A percentile compares a stretch with the other conserved stretches of the same genome.
Conservation (phyloP, 2,888 invertebrate genomes). For the Melieria crassipennis region DNA sequence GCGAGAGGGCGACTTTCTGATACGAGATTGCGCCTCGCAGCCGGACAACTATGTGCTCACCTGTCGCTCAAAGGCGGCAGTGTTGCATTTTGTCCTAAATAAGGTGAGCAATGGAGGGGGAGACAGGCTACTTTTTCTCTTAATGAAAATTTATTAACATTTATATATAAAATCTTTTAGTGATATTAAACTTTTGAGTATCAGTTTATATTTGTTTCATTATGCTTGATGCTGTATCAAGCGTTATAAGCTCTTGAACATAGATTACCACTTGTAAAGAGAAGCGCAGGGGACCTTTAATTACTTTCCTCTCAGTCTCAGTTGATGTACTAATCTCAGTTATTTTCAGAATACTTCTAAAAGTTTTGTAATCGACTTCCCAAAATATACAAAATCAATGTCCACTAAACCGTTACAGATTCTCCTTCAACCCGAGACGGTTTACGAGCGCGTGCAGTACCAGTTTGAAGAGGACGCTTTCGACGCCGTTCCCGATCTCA, state of each 20-base stretch:
- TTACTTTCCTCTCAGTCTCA: too few species aligned
- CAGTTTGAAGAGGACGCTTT: constrained; percentile 95
- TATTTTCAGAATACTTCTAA: too few species aligned
- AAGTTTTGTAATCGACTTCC: too few species aligned
- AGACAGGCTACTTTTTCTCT: background rate
- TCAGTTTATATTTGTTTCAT: too few species aligned
- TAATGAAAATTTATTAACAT: background rate
- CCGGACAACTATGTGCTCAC: constrained; percentile 96
- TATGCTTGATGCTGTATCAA: too few species aligned
- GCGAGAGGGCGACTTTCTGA: constrained; percentile 88
- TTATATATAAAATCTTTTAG: too few species aligned
- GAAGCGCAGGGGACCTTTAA: too few species aligned
- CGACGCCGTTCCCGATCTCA: constrained; percentile 91
- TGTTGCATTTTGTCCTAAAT: constrained; percentile 94
- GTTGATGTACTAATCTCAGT: too few species aligned
- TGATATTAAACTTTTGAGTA: too few species aligned
- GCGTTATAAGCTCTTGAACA: too few species aligned
- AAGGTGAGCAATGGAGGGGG: constrained; percentile 70
- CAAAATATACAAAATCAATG: too few species aligned
- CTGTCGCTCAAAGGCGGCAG: constrained; percentile 78
- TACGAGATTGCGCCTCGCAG: constrained; percentile 91
- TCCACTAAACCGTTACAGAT: constrained; percentile 68
- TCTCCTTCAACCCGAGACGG: constrained; percentile 86
- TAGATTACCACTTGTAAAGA: too few species aligned
- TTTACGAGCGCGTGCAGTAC: constrained; percentile 90